Evolutionary conservation across 2,797 vertebrate species (phyloP).

Genomic region (Gallinago stenura): DNA sequence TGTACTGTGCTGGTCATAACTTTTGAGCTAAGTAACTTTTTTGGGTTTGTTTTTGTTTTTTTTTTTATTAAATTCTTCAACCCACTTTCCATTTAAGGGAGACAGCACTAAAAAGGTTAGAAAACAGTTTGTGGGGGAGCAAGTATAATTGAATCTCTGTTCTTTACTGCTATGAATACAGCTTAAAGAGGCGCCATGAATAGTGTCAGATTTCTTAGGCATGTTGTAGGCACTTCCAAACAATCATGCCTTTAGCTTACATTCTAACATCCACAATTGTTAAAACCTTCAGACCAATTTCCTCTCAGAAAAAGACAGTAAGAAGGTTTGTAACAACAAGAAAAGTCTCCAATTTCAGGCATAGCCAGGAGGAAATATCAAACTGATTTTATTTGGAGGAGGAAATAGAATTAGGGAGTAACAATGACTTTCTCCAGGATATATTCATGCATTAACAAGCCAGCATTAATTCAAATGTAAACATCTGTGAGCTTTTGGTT

Average conservation of each 20-base stretch:
- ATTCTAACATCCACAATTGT: conserved; percentile 37
- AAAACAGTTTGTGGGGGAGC: neutral
- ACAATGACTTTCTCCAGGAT: conserved; percentile 40
- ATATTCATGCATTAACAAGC: conserved; percentile 41
- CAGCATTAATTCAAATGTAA: conserved; percentile 47
- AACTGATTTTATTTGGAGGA: conserved; percentile 54
- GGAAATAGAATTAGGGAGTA: conserved; percentile 52
- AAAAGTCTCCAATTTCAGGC: conserved; percentile 48
- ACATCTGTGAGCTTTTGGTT: conserved; percentile 40
- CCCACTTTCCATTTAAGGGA: neutral
- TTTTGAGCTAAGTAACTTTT: neutral
- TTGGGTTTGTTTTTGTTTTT: neutral
- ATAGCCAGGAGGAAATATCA: conserved; percentile 35
- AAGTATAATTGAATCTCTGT: conserved; percentile 34
- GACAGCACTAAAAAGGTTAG: neutral
- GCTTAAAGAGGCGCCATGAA: neutral
- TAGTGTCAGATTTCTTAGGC: conserved; percentile 47
- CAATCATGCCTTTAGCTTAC: conserved; percentile 30
- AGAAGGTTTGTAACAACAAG: conserved; percentile 38
- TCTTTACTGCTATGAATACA: conserved; percentile 4
- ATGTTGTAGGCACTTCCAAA: conserved; percentile 24
- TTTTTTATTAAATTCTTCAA: neutral
- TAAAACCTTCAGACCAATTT: conserved; percentile 49
- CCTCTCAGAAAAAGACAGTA: conserved; percentile 11
- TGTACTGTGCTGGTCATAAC: neutral